Percentiles rank a stretch among this genome's conserved stretches.
Evolutionary conservation across 2,113 vertebrate species (phyloP).

Genomic region (Antennarius striatus): DNA sequence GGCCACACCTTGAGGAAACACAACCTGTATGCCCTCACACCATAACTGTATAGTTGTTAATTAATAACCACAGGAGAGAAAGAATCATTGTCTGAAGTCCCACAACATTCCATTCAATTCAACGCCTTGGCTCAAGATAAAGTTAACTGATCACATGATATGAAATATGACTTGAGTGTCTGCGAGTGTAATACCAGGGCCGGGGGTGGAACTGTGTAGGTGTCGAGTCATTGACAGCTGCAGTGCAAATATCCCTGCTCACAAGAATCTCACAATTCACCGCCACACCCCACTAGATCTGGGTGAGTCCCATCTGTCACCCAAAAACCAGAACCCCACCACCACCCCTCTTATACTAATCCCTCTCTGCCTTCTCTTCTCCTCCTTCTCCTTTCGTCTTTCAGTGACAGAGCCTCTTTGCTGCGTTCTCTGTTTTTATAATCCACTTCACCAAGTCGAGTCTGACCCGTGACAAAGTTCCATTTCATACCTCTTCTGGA

Average conservation of each 20-base stretch:
- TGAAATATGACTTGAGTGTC: constrained; percentile 37
- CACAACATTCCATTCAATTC: constrained; percentile 31
- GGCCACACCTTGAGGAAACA: constrained; percentile 53
- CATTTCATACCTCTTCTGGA: constrained; percentile 11
- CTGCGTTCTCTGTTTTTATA: constrained; percentile 23
- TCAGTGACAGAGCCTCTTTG: background rate
- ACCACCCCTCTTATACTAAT: constrained; percentile 16
- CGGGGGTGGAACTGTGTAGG: constrained; percentile 54
- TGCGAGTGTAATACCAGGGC: constrained; percentile 14
- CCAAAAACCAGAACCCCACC: constrained; percentile 42
- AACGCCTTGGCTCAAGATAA: constrained; percentile 40
- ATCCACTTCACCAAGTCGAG: constrained; percentile 27
- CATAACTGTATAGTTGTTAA: constrained; percentile 63
- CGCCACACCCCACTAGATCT: constrained; percentile 65
- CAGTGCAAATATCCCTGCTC: constrained; percentile 60
- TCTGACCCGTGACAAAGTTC: constrained; percentile 26
- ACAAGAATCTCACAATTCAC: constrained; percentile 67
- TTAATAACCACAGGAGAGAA: constrained; percentile 65
- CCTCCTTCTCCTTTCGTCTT: constrained; percentile 11
- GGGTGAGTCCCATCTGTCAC: constrained; percentile 72
- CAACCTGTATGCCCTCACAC: constrained; percentile 21
- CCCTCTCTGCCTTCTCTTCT: constrained; percentile 12
- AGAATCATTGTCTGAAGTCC: constrained; percentile 52
- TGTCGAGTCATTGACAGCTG: constrained; percentile 76
- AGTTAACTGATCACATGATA: constrained; percentile 23